phyloP scores from a whole-genome alignment of 2,113 vertebrate genomes.

The Willisornis vidua region DNA sequence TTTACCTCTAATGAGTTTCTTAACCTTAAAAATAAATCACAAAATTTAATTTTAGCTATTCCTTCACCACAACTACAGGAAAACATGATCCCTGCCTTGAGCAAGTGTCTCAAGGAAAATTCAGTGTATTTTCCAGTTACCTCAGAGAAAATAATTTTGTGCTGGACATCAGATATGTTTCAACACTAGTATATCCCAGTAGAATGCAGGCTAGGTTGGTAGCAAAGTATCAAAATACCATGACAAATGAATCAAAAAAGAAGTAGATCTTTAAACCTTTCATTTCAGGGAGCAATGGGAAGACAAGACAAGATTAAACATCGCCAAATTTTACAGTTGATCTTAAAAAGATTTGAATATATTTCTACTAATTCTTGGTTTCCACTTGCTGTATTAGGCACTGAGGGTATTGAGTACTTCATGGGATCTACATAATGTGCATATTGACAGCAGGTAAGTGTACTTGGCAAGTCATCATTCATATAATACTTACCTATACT shows the following conservation, averaged over 20 bases:
- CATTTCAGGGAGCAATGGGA: neutral
- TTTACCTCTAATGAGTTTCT: constrained; percentile 48
- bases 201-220: neutral
- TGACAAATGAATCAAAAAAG: neutral
- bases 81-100: constrained; percentile 8
- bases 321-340: neutral
- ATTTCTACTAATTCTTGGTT: neutral
- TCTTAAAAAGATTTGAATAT: neutral
- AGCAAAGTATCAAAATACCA: neutral
- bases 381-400: neutral
- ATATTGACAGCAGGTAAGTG: neutral
- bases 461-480: neutral
- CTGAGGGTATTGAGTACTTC: neutral
- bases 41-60: constrained; percentile 3
- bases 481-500: neutral
- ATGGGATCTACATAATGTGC: neutral
- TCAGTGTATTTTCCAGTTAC: neutral
- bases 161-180: neutral
- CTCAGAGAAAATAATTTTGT: neutral
- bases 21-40: constrained; percentile 53
- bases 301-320: neutral
- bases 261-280: neutral
- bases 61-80: neutral
- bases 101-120: constrained; percentile 4
- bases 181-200: neutral